Conservation (phyloP, 1,140 invertebrate species). For the Propsilocerus akamusi region DNA sequence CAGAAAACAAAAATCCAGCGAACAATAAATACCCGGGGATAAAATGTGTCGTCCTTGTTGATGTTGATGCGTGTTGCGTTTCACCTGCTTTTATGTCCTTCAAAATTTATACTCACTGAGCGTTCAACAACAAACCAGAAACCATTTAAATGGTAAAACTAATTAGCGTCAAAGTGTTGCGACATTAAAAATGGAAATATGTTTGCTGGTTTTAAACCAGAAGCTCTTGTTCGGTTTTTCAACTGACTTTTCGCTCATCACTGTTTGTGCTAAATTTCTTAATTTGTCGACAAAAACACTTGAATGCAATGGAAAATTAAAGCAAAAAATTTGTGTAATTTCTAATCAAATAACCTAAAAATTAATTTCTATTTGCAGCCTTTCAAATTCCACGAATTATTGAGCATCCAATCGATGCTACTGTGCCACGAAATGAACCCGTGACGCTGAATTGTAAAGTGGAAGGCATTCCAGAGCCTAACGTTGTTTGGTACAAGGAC, state of each 20-base stretch:
- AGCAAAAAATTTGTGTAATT: not conserved
- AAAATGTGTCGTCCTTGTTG: not conserved
- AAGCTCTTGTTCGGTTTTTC: not conserved
- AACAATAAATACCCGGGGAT: not conserved
- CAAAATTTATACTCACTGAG: not conserved
- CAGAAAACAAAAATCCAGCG: not conserved
- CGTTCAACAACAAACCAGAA: not conserved
- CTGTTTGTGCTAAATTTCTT: not conserved
- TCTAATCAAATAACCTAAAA: too few relatives aligned
- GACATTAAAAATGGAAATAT: not conserved
- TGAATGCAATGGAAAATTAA: not conserved
- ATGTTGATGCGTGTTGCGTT: not conserved
- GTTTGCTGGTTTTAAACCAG: not conserved
- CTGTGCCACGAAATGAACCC: constrained; percentile 47
- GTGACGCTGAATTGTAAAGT: constrained; percentile 46
- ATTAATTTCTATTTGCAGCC: too few relatives aligned
- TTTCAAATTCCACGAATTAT: constrained; percentile 49
- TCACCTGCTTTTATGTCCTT: not conserved
- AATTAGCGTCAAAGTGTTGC: constrained; percentile 4
- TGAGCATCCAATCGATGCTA: constrained; percentile 52
- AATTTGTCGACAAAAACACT: not conserved
- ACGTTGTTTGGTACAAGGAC: constrained; percentile 45
- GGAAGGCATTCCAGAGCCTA: constrained; percentile 40
- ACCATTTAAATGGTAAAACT: not conserved
- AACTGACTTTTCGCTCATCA: not conserved